Evolutionary conservation across 23 tunicate species (phyloP), one percentile per base, ranked within the genome.

Genomic region (Ciona savignyi): DNA sequence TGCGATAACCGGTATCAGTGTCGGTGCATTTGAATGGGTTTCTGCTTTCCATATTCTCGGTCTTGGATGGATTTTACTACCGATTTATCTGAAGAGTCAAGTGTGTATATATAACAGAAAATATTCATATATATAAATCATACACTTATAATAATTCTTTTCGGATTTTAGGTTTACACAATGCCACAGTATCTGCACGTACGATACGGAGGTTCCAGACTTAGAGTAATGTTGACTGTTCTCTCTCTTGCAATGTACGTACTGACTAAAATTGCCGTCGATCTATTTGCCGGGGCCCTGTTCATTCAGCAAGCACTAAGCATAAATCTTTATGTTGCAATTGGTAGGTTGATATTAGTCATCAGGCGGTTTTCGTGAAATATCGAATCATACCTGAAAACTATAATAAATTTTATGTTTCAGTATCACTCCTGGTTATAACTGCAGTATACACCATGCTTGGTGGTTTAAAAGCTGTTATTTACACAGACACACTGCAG

Each of bases 391-490:
- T n/a, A n/a, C n/a, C n/a, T n/a, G n/a, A n/a, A n/a, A n/a, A n/a
- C n/a, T n/a, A n/a, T n/a, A n/a, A n/a, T n/a, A n/a, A n/a, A 42
- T 42, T 9, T 42, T 63, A 48, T 66, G 33, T 74, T 74, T 20
- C 67, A 79, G 90, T 75, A 3, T 63, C 88, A n/a, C 77, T 90
- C 6, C 86, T 90, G 25, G 82, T 77, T 29, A 78, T 90, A 4
- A 90, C 97, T 1, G 97, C 90, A 0, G 23, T 84, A 24, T 87
- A 87, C 62, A 90, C 97, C 9, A 64, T 90, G 20, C 73, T 83
- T 29, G 97, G 97, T 25, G 97, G 97, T 19, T 27, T 90, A 63
- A 78, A 79, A 49, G 97, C 97, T 1, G 97, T 90, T 1, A 90
- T 90, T 25, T 90, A 78, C 86, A 84, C 89, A 33, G 97, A 90